These are phyloP conservation scores for Apostichopus leukothele DNA, from an alignment of 53 echinoderm and acorn worm species.

Conservation along the genomic window DNA sequence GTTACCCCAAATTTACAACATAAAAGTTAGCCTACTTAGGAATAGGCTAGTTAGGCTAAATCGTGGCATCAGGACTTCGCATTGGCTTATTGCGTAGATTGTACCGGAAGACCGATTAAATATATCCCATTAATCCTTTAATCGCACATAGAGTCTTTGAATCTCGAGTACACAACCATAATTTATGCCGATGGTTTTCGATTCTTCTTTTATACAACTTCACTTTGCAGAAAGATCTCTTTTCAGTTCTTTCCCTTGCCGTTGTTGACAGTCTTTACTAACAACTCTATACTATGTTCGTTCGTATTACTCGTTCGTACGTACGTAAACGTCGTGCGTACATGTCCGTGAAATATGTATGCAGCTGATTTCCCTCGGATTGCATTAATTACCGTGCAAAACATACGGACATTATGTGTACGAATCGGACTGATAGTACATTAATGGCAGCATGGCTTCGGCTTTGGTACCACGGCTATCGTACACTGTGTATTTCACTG, in stretches of 20 bases:
- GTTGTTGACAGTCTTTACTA: no score
- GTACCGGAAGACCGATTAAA: not conserved
- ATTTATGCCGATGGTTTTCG: not conserved
- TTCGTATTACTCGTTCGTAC: no score
- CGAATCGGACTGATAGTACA: not conserved
- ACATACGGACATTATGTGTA: slow-evolving; percentile 30
- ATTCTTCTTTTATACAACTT: not conserved
- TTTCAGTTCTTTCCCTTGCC: no score
- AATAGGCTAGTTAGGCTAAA: no score
- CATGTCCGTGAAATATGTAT: not conserved
- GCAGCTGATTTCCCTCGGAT: slow-evolving; percentile 16
- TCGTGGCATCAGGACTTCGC: no score
- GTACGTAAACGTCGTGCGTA: not conserved
- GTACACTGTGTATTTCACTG: not conserved
- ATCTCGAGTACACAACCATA: not conserved
- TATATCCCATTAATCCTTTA: slow-evolving; percentile 14
- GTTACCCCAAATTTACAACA: no score
- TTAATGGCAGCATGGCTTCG: not conserved
- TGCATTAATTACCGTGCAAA: slow-evolving; percentile 35
- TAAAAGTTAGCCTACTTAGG: no score
- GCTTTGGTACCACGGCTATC: not conserved
- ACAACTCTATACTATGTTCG: no score
- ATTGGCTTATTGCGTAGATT: not conserved
- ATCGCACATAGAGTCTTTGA: not conserved
- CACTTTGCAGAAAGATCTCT: not conserved